Evolutionary conservation across 2,888 invertebrate species (phyloP).

Genomic region (Zhuqinia jingwanae): DNA sequence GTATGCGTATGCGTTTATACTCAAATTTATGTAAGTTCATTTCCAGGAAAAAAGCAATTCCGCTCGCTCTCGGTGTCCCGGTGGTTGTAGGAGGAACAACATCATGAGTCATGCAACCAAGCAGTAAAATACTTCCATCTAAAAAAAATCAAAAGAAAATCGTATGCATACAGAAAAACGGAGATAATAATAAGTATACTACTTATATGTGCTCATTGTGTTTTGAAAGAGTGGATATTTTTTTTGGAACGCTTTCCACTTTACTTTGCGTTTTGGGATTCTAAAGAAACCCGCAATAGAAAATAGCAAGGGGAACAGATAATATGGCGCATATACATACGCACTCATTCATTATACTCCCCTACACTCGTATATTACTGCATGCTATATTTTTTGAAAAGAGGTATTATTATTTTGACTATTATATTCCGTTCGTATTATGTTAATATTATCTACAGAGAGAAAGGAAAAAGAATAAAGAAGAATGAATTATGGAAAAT

Average conservation of each 20-base stretch:
- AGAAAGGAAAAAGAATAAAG: neutral
- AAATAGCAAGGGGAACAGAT: too few relatives aligned
- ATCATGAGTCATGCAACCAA: constrained; percentile 42
- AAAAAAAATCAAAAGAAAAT: neutral
- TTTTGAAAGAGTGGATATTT: neutral
- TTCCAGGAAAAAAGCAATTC: constrained; percentile 21
- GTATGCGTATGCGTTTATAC: neutral
- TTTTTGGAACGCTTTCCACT: constrained; percentile 22
- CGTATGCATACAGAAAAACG: neutral
- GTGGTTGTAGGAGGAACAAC: constrained; percentile 18
- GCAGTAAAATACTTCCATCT: constrained; percentile 39
- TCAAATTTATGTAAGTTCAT: neutral
- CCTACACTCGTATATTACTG: too few relatives aligned
- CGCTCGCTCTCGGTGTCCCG: constrained; percentile 32
- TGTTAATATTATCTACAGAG: constrained; percentile 34
- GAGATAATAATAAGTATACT: neutral
- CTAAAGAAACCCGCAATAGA: neutral
- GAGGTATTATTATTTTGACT: neutral
- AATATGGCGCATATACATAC: too few relatives aligned
- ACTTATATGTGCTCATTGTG: neutral
- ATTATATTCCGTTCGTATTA: constrained; percentile 12
- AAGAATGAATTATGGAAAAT: constrained; percentile 49
- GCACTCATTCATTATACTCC: neutral
- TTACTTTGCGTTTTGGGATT: neutral
- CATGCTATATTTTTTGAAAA: neutral